phyloP scores from a whole-genome alignment of 2,113 vertebrate genomes.

The Tachysurus fulvidraco region DNA sequence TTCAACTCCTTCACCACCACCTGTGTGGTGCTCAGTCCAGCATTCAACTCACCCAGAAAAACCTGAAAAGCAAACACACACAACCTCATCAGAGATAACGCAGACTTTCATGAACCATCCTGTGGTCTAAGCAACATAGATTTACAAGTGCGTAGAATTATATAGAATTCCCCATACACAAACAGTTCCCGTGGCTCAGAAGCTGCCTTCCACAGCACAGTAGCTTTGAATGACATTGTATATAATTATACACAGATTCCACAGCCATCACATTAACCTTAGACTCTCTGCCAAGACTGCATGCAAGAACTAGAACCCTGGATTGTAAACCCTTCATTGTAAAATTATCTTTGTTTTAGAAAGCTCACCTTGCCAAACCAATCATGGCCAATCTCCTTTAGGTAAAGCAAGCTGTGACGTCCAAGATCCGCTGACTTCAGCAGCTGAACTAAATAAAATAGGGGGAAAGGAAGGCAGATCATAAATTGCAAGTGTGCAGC shows the following conservation, averaged over 20 bases:
- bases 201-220: constrained; percentile 18
- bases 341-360: constrained; percentile 11
- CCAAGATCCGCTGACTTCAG: constrained; percentile 88
- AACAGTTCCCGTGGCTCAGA: constrained; percentile 17
- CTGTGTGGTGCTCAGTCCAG: constrained; percentile 83
- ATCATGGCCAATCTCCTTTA: constrained; percentile 92
- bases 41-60: constrained; percentile 89
- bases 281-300: background rate
- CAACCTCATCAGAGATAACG: background rate
- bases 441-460: constrained; percentile 85
- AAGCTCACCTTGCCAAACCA: constrained; percentile 93
- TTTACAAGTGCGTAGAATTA: constrained; percentile 30
- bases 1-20: constrained; percentile 97
- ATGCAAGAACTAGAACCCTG: background rate
- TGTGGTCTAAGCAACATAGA: background rate
- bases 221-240: constrained; percentile 50
- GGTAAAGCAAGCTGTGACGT: constrained; percentile 91
- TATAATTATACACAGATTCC: constrained; percentile 56
- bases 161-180: constrained; percentile 45
- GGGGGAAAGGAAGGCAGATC: constrained; percentile 31
- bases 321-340: background rate
- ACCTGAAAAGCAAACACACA: constrained; percentile 71
- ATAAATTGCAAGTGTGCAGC: background rate
- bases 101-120: background rate
- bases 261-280: background rate